Evolutionary conservation across 2,113 vertebrate species (phyloP), one percentile per base, ranked within the genome.

Genomic region (Ceyx cyanopectus): DNA sequence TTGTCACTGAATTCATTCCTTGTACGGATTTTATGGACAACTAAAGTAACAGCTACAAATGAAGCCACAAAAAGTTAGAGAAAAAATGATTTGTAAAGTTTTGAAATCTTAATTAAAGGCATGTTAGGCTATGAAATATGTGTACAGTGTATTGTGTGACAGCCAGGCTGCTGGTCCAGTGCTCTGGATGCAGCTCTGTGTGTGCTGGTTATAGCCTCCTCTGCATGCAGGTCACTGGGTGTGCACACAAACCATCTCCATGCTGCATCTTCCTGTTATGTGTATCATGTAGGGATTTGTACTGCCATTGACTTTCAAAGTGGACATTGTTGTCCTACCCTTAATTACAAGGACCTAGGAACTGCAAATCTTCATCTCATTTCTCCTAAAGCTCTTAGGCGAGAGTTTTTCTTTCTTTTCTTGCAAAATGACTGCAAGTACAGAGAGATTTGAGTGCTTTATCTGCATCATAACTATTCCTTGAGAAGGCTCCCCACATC

Each of bases 381-480:
- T 94, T 87, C 76, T 91, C 29, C 69, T 74, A 54, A 57, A 67
- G 66, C 46, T 87, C 56, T 93, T 87, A 54, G 45, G 34, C 61
- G 78, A 81, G 45, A 92, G 68, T 46, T 90, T 43, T 63, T 94
- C 82, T 87, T 89, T 94, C 68, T 87, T 94, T 89, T 92, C 66
- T 81, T 81, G 69, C 86, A 94, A 83, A 84, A 65, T 69, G 48
- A 41, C 80, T 86, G 46, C 46, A 67, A 76, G 85, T 61, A 79
- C 63, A 32, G 75, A 94, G 70, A 69, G 74, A 72, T 78, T 60
- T 83, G 92, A 94, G 89, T 78, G 68, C 67, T 97, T 97, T 97
- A 95, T 97, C 96, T 94, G 70, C 56, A 80, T 90, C 24, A 74
- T 91, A 92, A 92, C 92, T 92, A 83, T 76, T 81, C 86, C 80